Conservation (phyloP, 2,113 vertebrate species). For the Catharus minimus region DNA sequence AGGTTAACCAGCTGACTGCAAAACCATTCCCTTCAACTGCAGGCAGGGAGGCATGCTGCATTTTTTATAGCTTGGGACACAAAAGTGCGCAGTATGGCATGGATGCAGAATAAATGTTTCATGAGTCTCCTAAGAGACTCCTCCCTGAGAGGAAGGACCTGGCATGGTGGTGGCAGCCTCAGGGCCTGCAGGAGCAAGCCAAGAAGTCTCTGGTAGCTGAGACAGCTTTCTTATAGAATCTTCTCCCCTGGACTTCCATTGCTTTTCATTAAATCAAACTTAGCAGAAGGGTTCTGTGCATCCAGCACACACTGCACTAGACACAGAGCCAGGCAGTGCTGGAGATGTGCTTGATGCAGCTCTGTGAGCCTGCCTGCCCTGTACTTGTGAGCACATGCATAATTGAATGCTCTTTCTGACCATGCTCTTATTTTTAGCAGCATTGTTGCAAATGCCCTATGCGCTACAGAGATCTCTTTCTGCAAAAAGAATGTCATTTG, state of each 20-base stretch:
- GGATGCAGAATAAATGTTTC: slow-evolving; percentile 23
- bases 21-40: background rate
- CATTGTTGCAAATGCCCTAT: background rate
- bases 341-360: background rate
- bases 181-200: background rate
- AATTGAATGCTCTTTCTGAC: background rate
- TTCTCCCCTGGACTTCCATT: background rate
- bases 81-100: background rate
- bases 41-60: background rate
- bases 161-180: background rate
- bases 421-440: background rate
- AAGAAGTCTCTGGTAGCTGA: background rate
- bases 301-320: background rate
- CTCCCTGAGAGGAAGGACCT: background rate
- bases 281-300: background rate
- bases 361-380: background rate
- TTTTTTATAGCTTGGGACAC: slow-evolving; percentile 11
- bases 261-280: background rate
- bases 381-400: background rate
- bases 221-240: background rate
- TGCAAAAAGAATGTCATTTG: background rate
- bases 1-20: background rate
- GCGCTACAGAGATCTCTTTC: background rate
- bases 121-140: background rate
- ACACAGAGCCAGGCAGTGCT: fast-evolving